These are phyloP conservation scores for Drosophila oshimai DNA, from an alignment of 1,140 invertebrate species.

Conservation along the genomic window DNA sequence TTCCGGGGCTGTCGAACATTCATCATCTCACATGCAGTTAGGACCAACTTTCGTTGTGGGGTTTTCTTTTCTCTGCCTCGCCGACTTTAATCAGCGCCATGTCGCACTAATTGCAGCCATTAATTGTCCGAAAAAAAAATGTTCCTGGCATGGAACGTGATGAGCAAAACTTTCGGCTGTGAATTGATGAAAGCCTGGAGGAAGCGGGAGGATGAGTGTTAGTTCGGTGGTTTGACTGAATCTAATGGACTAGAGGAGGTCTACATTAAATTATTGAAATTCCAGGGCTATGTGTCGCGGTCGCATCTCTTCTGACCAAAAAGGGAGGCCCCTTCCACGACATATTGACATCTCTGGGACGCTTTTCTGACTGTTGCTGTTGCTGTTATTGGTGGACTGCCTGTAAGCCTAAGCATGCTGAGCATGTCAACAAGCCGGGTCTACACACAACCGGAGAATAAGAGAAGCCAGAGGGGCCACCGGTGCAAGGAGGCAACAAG, in stretches of 20 bases:
- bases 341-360: slow-evolving; percentile 60
- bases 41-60: slow-evolving; percentile 13
- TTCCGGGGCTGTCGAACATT: background rate
- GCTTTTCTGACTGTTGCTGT: slow-evolving; percentile 8
- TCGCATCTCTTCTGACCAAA: background rate
- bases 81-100: slow-evolving; percentile 54
- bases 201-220: background rate
- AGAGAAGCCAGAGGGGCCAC: slow-evolving; percentile 3
- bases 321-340: slow-evolving; percentile 22
- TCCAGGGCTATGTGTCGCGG: slow-evolving; percentile 9
- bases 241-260: background rate
- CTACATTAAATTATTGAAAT: slow-evolving; percentile 43
- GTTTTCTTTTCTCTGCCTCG: background rate
- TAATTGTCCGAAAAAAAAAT: slow-evolving; percentile 49
- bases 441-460: slow-evolving; percentile 24
- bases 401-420: slow-evolving; percentile 73
- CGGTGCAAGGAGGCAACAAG: slow-evolving; percentile 44
- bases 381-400: slow-evolving; percentile 6
- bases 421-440: slow-evolving; percentile 75
- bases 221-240: background rate
- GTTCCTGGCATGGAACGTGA: slow-evolving; percentile 27
- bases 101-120: slow-evolving; percentile 66
- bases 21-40: background rate
- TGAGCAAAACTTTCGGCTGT: slow-evolving; percentile 28
- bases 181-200: slow-evolving; percentile 22